Evolutionary conservation across 1,140 invertebrate genomes (phyloP).

Genomic region (Drusus annulatus): DNA sequence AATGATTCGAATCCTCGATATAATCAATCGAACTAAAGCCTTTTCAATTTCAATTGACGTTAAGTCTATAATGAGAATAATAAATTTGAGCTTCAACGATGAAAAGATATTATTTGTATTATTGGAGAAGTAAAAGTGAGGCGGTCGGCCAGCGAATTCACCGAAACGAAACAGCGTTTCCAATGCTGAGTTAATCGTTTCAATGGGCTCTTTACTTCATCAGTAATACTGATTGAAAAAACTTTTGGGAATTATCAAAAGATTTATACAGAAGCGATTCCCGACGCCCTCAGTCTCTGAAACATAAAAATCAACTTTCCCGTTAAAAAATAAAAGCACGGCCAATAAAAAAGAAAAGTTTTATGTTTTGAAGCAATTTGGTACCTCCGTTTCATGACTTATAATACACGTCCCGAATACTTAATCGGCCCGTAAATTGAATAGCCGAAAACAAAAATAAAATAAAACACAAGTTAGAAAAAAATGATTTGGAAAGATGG

Average conservation of each 20-base stretch:
- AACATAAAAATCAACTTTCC: slow-evolving; percentile 14
- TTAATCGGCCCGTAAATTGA: slow-evolving; percentile 38
- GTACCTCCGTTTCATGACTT: slow-evolving; percentile 13
- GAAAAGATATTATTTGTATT: no score
- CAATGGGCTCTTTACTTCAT: neutral
- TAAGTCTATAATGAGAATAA: no score
- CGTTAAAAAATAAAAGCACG: slow-evolving; percentile 8
- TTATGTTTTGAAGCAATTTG: slow-evolving; percentile 7
- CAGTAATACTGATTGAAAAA: slow-evolving; percentile 25
- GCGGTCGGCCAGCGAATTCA: neutral
- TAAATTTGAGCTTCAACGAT: no score
- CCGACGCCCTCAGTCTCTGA: neutral
- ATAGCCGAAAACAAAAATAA: slow-evolving; percentile 38
- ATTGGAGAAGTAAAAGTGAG: no score
- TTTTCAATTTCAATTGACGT: no score
- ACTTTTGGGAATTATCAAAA: slow-evolving; percentile 25
- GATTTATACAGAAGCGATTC: slow-evolving; percentile 7
- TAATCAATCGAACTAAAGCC: no score
- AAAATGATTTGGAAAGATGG: slow-evolving; percentile 13
- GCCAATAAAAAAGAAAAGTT: neutral
- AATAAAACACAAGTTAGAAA: slow-evolving; percentile 19
- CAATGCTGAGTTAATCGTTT: neutral
- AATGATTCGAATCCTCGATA: no score
- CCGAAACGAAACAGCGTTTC: neutral
- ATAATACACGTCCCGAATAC: slow-evolving; percentile 27